A percentile compares a stretch with the other conserved stretches of the same genome.
Conservation (phyloP, 2,113 vertebrate genomes). For the Lepus timidus region DNA sequence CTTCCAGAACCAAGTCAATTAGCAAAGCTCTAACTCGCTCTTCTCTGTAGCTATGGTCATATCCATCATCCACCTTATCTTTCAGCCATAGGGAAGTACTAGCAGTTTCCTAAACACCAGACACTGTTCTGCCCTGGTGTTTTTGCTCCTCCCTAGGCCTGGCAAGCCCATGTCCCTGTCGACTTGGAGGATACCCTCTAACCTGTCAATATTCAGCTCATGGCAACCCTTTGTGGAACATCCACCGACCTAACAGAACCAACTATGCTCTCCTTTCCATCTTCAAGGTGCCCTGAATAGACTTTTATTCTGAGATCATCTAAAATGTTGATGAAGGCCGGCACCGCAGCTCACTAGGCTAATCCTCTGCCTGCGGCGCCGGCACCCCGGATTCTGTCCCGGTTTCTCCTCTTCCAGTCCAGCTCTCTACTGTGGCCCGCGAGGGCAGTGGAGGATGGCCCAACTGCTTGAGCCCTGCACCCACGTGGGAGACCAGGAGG, state of each 20-base stretch:
- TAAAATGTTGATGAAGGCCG: background rate
- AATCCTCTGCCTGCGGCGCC: too few species aligned
- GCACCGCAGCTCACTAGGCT: too few species aligned
- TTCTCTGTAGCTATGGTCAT: background rate
- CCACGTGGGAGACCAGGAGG: too few species aligned
- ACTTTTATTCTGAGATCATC: background rate
- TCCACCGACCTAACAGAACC: background rate
- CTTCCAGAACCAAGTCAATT: background rate
- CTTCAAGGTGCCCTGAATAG: background rate
- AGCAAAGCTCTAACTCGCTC: background rate
- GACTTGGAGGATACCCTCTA: background rate
- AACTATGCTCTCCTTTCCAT: background rate
- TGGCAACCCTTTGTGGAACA: background rate
- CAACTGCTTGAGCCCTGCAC: too few species aligned
- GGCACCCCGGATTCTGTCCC: too few species aligned
- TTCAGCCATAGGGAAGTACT: background rate
- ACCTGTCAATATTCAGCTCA: conserved; percentile 29
- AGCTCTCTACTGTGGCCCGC: too few species aligned
- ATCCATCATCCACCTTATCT: background rate
- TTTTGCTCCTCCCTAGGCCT: background rate
- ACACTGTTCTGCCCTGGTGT: background rate
- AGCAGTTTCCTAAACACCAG: background rate
- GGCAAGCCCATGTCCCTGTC: background rate
- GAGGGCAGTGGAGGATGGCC: too few species aligned
- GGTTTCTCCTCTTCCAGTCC: too few species aligned